Base-by-base conservation (phyloP, 2,797 vertebrate genomes). In the Pampus argenteus region DNA sequence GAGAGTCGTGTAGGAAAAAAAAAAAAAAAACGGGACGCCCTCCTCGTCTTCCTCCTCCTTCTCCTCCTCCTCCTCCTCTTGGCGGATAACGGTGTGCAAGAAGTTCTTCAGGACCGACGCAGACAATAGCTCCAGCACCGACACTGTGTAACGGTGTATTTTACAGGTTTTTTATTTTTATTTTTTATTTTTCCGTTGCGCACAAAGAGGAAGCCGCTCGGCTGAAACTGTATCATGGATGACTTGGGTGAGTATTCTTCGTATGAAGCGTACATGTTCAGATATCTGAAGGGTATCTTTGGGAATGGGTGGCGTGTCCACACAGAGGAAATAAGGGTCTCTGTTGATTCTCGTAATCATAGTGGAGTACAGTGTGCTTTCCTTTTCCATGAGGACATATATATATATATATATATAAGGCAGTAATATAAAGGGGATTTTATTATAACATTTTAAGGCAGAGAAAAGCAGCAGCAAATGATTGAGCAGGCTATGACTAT, bases 21-120 rank as follows among this genome's bases (percentile, higher is more conserved):
- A 81, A 78, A 75, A 63, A 73, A 70, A 60, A 34, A 51, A 60
- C 74, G 51, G 80, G 70, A 83, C 69, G 71, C 54, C 78, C 76
- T 84, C 66, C 20, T 82, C 69, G 47, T 82, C 58, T 60, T 76
- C 68, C 58, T 74, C 73, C 70, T 86, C 70, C 54, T 82, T 57
- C 60, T 82, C 83, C 54, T 69, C 82, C 86, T 87, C 79, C 38
- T 85, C 77, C 60, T 82, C 67, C 56, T 68, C 74, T 85, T 71
- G 83, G 91, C 86, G 93, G 88, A 94, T 93, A 94, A 92, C 93
- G 92, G 92, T 84, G 77, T 77, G 74, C 78, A 71, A 91, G 88
- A 93, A 94, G 86, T 93, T 93, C 56, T 81, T 69, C 71, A 51
- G 83, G 83, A 79, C 62, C 71, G 71, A 83, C 82, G 78, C 76